Conservation (phyloP, 2,888 invertebrate species). For the Spicauda simplicius region DNA sequence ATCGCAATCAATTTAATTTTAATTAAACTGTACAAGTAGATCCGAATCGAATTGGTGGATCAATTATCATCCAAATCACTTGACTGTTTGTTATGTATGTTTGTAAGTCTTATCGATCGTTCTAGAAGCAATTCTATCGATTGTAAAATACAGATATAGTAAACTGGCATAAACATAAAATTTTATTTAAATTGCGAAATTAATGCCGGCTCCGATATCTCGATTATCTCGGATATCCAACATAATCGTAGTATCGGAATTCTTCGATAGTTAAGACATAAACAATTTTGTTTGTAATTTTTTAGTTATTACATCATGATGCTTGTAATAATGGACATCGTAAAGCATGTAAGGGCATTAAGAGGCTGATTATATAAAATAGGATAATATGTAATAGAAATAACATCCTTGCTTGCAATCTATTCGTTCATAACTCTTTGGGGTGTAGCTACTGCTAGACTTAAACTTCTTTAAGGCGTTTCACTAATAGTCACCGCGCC, state of each 20-base stretch:
- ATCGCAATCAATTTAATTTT: constrained; percentile 16
- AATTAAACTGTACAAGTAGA: constrained; percentile 13
- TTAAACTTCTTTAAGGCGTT: no score
- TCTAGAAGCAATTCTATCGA: not conserved
- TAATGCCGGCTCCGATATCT: constrained; percentile 11
- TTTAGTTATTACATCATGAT: constrained; percentile 27
- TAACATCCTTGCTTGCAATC: not conserved
- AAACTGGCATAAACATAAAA: constrained; percentile 29
- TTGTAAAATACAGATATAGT: not conserved
- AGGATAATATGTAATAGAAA: not conserved
- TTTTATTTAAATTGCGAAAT: constrained; percentile 38
- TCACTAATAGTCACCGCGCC: no score
- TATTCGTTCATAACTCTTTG: no score
- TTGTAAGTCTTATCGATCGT: not conserved
- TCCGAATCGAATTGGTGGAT: constrained; percentile 34
- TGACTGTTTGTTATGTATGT: constrained; percentile 11
- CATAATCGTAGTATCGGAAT: constrained; percentile 23
- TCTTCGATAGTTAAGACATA: constrained; percentile 34
- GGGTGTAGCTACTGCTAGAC: no score
- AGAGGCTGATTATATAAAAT: not conserved
- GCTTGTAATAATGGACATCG: constrained; percentile 38
- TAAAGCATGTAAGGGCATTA: constrained; percentile 11
- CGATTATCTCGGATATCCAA: constrained; percentile 12
- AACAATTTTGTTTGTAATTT: constrained; percentile 33
- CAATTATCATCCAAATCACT: not conserved